These are phyloP conservation scores for Pristis pectinata DNA, from an alignment of 2,797 vertebrate genomes.

Conservation along the genomic window DNA sequence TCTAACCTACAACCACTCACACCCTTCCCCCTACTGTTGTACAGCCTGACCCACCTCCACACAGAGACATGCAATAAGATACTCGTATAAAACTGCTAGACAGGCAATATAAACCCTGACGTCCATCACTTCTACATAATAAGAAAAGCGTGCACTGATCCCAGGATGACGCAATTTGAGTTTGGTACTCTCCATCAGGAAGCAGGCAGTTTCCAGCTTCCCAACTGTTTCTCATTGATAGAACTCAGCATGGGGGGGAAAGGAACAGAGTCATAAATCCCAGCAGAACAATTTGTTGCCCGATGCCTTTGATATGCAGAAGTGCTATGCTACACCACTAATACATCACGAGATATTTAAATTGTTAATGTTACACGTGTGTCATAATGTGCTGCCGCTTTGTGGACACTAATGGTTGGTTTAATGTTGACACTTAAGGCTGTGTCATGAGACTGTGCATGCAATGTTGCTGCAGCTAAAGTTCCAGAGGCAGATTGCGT, in stretches of 20 bases:
- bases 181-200: background rate
- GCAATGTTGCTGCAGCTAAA: too few relatives aligned
- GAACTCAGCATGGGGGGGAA: background rate
- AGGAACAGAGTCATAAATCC: background rate
- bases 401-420: too few relatives aligned
- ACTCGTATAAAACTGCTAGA: background rate
- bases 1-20: background rate
- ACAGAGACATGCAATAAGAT: background rate
- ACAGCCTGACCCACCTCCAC: background rate
- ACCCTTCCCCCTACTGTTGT: background rate
- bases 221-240: background rate
- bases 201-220: background rate
- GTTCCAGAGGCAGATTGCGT: too few relatives aligned
- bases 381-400: too few relatives aligned
- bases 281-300: background rate
- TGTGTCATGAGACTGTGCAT: too few relatives aligned
- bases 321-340: background rate
- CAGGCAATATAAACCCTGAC: background rate
- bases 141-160: background rate
- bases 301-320: background rate
- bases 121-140: background rate
- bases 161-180: background rate
- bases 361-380: too few relatives aligned
- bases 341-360: too few relatives aligned
- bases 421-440: too few relatives aligned